phyloP scores from a whole-genome alignment of 2,797 vertebrate species.

The Manis javanica region DNA sequence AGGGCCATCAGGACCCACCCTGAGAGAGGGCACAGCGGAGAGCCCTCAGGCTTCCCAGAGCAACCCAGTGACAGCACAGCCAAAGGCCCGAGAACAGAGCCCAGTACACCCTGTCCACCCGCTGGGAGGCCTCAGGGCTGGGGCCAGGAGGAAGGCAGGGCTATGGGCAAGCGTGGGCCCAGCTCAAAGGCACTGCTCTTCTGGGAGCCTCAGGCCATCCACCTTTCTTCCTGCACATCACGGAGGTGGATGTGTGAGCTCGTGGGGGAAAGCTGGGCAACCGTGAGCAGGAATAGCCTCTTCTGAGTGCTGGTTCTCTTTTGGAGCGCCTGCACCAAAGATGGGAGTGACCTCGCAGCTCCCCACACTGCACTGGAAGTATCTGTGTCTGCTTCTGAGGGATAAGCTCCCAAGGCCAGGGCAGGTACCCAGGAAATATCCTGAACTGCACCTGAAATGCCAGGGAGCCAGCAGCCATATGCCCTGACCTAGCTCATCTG shows the following conservation, averaged over 20 bases:
- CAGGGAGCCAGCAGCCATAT: rapidly evolving
- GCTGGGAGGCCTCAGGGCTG: too few relatives aligned
- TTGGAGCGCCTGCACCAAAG: not conserved
- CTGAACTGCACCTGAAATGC: not conserved
- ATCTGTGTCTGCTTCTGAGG: not conserved
- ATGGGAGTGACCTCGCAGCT: not conserved
- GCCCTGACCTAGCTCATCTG: not conserved
- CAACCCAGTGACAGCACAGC: rapidly evolving
- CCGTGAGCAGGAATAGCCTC: not conserved
- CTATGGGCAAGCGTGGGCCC: not conserved
- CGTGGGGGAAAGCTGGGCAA: not conserved
- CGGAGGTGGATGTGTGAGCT: too few relatives aligned
- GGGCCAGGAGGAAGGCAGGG: not conserved
- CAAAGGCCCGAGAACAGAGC: not conserved
- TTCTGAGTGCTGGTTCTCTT: not conserved
- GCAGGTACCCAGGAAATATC: not conserved
- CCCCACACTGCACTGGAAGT: not conserved
- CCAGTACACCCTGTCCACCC: rapidly evolving
- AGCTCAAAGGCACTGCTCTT: not conserved
- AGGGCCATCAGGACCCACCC: not conserved
- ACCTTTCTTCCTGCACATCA: not conserved
- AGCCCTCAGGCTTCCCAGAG: not conserved
- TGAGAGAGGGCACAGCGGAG: not conserved
- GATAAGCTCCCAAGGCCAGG: not conserved
- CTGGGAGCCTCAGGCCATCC: not conserved